Evolutionary conservation across 2,113 vertebrate species (phyloP).

Genomic region (Rhinolophus ferrumequinum): DNA sequence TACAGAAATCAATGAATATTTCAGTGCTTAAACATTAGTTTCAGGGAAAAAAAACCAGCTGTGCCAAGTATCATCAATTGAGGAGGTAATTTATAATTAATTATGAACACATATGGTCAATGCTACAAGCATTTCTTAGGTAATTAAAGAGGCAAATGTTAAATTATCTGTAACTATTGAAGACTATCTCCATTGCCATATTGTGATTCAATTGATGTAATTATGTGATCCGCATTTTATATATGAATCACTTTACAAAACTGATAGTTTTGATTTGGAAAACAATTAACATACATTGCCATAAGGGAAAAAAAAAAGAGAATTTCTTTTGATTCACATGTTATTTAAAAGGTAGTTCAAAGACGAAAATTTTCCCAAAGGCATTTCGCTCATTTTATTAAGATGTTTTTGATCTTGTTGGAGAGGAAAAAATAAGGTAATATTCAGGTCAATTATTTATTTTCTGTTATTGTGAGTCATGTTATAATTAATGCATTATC

Average conservation of each 20-base stretch:
- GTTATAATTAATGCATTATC: neutral
- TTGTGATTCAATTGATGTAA: neutral
- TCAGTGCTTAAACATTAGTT: conserved; percentile 10
- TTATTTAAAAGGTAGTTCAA: neutral
- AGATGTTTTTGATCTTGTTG: neutral
- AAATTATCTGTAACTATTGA: conserved; percentile 11
- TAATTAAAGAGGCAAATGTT: neutral
- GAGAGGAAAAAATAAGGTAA: neutral
- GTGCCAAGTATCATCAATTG: neutral
- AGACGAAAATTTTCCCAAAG: neutral
- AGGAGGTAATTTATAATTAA: conserved; percentile 50
- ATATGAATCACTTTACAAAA: neutral
- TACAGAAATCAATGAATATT: conserved; percentile 5
- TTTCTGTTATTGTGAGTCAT: neutral
- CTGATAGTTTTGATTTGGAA: neutral
- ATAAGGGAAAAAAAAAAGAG: neutral
- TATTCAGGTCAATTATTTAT: neutral
- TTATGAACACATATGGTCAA: conserved; percentile 25
- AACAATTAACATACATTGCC: neutral
- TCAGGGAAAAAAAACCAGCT: neutral
- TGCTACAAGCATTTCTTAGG: neutral
- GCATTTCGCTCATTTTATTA: neutral
- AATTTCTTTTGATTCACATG: neutral
- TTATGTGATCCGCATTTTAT: neutral
- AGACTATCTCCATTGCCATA: neutral